These are phyloP conservation scores for Thecocarcelia acutangulata DNA, from an alignment of 2,888 invertebrate species.

Conservation along the genomic window DNA sequence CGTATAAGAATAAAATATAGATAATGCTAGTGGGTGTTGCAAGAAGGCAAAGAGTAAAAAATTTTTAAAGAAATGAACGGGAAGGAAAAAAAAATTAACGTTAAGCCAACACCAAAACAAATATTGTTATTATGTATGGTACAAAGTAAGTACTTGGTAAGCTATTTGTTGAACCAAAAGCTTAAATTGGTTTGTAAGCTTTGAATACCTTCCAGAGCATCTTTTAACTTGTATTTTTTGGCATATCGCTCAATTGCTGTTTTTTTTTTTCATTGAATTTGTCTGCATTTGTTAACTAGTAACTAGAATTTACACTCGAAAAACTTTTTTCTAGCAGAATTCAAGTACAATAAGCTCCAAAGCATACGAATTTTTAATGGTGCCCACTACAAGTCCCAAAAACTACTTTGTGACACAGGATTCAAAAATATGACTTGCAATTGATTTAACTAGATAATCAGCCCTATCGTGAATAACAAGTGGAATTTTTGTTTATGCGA, in stretches of 20 bases:
- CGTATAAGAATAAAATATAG: slow-evolving; percentile 48
- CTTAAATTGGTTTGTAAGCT: slow-evolving; percentile 68
- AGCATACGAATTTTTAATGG: no score
- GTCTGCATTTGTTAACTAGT: slow-evolving; percentile 24
- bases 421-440: no score
- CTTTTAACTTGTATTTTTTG: slow-evolving; percentile 39
- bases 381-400: no score
- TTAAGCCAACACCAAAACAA: slow-evolving; percentile 35
- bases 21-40: slow-evolving; percentile 67
- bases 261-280: slow-evolving; percentile 24
- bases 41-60: slow-evolving; percentile 29
- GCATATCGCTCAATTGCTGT: slow-evolving; percentile 52
- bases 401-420: no score
- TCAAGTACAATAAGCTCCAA: no score
- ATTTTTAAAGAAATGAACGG: no score
- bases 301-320: slow-evolving; percentile 29
- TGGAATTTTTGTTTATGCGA: no score
- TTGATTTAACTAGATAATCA: no score
- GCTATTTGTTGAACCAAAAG: slow-evolving; percentile 61
- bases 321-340: background rate
- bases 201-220: slow-evolving; percentile 62
- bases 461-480: no score
- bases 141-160: slow-evolving; percentile 32
- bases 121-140: slow-evolving; percentile 31
- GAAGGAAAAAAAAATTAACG: slow-evolving; percentile 1